Base-by-base conservation (phyloP, 2,888 invertebrate genomes). In the Lucinisca nassula region DNA sequence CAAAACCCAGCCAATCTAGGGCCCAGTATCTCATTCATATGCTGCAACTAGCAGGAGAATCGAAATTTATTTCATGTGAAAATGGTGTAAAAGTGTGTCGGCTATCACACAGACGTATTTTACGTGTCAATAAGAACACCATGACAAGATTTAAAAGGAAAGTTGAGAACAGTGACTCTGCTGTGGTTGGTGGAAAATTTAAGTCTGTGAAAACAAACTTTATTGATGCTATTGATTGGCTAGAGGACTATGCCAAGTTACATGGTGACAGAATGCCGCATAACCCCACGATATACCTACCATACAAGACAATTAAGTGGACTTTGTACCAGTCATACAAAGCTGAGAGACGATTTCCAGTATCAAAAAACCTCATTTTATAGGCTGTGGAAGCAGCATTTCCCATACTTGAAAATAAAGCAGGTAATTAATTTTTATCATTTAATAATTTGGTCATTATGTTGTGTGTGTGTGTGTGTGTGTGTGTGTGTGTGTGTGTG, bases 251-350 rank as follows among this genome's bases (percentile, higher is more conserved):
- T 75, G 82, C 61, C 10, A 24, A 24, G 21, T 67, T 30, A 12
- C 77, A 77, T 82, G 77, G 49, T 27, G 77, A 82, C 77, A 76
- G 77, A 77, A 76, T 76, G 77, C 70, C 76, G 21, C 61, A 82
- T 70, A 67, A 8, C 21, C 51, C 35, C 17, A 45, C 21, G 14
- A 21, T 70, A 4, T 27, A 58, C 30, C 40, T 76, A 10, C 75
- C 76, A 30, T 82, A 75, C n/a, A 67, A 32, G 27, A 70, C 76
- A 37, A 49, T 45, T 38, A 67, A 82, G 27, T 45, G 21, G 2
- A 27, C 40, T 27, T 12, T 82, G 2, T 76, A 67, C 17, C 3
- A 40, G 10, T 10, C 4, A 38, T 78, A 78, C 35, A 17, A 27
- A 40, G n/a, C n/a, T 8, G 78, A 78, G 32, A 78, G 17, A 21